A percentile compares a stretch with the other conserved stretches of the same genome.
phyloP scores from a whole-genome alignment of 1,140 invertebrate species.

The Lepidotrigona ventralis region DNA sequence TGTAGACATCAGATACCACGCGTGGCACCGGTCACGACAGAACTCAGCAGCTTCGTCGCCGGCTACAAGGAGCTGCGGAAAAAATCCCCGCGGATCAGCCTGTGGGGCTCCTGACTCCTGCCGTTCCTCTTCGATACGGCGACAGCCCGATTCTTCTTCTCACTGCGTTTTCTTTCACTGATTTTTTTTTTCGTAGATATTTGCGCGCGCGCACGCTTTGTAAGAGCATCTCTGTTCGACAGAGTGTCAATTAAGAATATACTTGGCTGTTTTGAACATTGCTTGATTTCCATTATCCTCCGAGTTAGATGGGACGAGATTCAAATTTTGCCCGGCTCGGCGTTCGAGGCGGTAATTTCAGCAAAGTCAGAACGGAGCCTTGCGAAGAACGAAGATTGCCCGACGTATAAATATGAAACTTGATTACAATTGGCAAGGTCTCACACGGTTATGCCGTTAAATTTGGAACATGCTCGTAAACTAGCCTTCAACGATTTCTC shows the following conservation, averaged over 20 bases:
- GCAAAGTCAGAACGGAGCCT: neutral
- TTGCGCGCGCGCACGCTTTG: too few relatives aligned
- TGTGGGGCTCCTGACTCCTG: constrained; percentile 2
- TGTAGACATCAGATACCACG: constrained; percentile 71
- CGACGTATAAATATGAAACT: neutral
- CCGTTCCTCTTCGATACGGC: neutral
- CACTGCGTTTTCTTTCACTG: neutral
- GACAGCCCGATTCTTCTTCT: neutral
- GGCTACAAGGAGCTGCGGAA: constrained; percentile 43
- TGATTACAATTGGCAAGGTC: neutral
- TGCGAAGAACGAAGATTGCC: neutral
- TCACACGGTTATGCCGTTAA: neutral
- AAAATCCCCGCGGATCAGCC: constrained; percentile 37
- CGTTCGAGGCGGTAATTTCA: neutral
- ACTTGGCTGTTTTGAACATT: too few relatives aligned
- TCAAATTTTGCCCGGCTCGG: neutral
- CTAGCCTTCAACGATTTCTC: neutral
- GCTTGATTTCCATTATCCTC: too few relatives aligned
- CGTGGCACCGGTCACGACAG: constrained; percentile 70
- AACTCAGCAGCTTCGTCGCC: constrained; percentile 58
- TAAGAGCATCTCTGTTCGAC: too few relatives aligned
- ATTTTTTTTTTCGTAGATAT: neutral
- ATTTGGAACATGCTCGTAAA: neutral
- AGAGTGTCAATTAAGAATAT: too few relatives aligned
- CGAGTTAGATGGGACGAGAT: neutral